A percentile compares a stretch with the other conserved stretches of the same genome.
Conservation (phyloP, 2,888 invertebrate species). For the Argyra leucocephala region DNA sequence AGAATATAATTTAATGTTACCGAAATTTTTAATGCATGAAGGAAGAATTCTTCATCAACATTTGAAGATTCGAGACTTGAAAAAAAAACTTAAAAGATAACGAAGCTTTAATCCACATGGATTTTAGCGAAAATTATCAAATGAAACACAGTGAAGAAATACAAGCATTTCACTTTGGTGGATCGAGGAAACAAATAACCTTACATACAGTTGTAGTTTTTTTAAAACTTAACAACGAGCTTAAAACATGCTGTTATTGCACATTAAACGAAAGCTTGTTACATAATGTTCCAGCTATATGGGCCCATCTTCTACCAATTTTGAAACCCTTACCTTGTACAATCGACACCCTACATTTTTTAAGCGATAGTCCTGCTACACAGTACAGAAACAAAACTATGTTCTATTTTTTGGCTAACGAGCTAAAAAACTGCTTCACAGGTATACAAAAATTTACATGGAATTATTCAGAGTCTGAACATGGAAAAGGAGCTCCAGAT, state of each 20-base stretch:
- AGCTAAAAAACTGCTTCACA: neutral
- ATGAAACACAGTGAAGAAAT: neutral
- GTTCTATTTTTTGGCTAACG: neutral
- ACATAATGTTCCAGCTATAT: slow-evolving; percentile 14
- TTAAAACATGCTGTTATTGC: neutral
- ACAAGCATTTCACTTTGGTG: neutral
- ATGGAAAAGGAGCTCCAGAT: slow-evolving; percentile 16
- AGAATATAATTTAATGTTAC: neutral
- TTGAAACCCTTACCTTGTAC: neutral
- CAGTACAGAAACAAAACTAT: slow-evolving; percentile 14
- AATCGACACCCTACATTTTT: slow-evolving; percentile 11
- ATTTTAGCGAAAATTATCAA: neutral
- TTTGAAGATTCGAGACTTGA: neutral
- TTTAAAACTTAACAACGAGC: neutral
- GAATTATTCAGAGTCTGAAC: slow-evolving; percentile 14
- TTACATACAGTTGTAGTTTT: slow-evolving; percentile 9
- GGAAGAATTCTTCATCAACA: neutral
- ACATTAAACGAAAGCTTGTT: neutral
- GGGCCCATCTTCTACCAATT: slow-evolving; percentile 13
- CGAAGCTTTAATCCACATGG: neutral
- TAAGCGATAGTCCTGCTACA: slow-evolving; percentile 15
- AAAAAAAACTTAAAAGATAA: neutral
- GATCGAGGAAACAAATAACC: neutral
- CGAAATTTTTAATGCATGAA: neutral
- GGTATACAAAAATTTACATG: slow-evolving; percentile 9